Evolutionary conservation across 2,797 vertebrate species (phyloP).

Genomic region (Gadopsis bispinosus): DNA sequence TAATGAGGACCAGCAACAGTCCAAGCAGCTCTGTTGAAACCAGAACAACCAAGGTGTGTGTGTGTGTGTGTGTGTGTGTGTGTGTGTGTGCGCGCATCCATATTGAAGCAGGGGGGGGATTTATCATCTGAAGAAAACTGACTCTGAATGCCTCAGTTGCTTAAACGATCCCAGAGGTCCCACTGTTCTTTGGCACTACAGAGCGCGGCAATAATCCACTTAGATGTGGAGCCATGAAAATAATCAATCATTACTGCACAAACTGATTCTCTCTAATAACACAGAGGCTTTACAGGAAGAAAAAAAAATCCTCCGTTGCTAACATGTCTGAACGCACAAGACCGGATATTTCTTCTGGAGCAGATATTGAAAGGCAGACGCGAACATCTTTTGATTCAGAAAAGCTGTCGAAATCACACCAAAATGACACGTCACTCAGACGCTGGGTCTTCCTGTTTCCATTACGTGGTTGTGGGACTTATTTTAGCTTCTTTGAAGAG

Average conservation of each 20-base stretch:
- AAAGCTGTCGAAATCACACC: background rate
- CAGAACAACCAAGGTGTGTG: background rate
- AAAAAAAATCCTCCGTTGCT: too few species aligned
- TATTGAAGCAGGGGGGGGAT: background rate
- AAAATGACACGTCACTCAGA: background rate
- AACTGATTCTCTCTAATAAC: slow-evolving; percentile 31
- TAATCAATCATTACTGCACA: slow-evolving; percentile 40
- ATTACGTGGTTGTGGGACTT: background rate
- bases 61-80: slow-evolving; percentile 6
- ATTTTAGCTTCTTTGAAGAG: too few species aligned
- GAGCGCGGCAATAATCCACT: slow-evolving; percentile 37
- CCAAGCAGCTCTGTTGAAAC: background rate
- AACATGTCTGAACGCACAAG: background rate
- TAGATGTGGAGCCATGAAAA: slow-evolving; percentile 48
- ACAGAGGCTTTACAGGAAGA: too few species aligned
- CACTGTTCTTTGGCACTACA: slow-evolving; percentile 7
- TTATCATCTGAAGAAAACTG: slow-evolving; percentile 24
- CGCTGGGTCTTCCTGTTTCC: background rate
- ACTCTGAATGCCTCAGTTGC: slow-evolving; percentile 18
- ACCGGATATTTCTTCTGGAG: background rate
- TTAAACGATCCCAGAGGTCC: slow-evolving; percentile 17
- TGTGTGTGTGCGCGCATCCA: background rate
- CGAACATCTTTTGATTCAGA: background rate
- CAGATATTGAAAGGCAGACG: background rate
- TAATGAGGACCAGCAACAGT: background rate